phyloP scores from a whole-genome alignment of 2,797 vertebrate species.

The Chaetophractus vellerosus region DNA sequence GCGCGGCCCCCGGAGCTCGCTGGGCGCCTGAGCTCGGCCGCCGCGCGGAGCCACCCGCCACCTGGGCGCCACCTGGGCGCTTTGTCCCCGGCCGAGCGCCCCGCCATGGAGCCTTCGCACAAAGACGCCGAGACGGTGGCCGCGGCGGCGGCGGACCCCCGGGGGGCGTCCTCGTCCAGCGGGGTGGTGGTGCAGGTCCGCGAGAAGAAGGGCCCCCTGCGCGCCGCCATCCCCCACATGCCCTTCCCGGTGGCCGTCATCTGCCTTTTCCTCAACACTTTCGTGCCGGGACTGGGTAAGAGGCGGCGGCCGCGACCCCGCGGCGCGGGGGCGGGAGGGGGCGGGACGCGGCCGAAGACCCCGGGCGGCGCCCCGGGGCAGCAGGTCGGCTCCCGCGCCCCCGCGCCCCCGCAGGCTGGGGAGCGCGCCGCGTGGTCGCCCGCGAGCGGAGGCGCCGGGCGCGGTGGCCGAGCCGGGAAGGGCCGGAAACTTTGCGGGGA shows the following conservation, averaged over 20 bases:
- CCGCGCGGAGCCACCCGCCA: background rate
- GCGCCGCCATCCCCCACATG: slow-evolving; percentile 99
- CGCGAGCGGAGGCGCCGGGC: background rate
- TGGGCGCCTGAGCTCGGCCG: slow-evolving; percentile 49
- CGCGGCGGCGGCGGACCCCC: slow-evolving; percentile 80
- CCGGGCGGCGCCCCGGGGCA: background rate
- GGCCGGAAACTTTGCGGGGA: slow-evolving; percentile 42
- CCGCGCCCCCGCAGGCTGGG: slow-evolving; percentile 31
- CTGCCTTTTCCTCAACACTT: slow-evolving; percentile 98
- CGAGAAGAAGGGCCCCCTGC: slow-evolving; percentile 96
- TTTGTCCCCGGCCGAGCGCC: background rate
- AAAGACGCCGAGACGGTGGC: slow-evolving; percentile 88
- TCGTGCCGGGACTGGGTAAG: slow-evolving; percentile 98
- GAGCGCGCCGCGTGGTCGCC: background rate
- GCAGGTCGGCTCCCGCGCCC: background rate
- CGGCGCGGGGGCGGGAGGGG: too few relatives aligned
- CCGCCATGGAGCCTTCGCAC: slow-evolving; percentile 87
- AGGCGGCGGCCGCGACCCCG: background rate
- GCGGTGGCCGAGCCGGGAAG: background rate
- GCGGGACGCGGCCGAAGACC: background rate
- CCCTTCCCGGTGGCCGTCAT: slow-evolving; percentile 97
- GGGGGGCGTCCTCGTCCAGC: slow-evolving; percentile 90
- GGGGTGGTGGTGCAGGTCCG: slow-evolving; percentile 97
- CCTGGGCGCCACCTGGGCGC: background rate
- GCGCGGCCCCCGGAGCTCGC: background rate